These are phyloP conservation scores for Caranx ignobilis DNA, from an alignment of 2,113 vertebrate genomes.

Conservation along the genomic window DNA sequence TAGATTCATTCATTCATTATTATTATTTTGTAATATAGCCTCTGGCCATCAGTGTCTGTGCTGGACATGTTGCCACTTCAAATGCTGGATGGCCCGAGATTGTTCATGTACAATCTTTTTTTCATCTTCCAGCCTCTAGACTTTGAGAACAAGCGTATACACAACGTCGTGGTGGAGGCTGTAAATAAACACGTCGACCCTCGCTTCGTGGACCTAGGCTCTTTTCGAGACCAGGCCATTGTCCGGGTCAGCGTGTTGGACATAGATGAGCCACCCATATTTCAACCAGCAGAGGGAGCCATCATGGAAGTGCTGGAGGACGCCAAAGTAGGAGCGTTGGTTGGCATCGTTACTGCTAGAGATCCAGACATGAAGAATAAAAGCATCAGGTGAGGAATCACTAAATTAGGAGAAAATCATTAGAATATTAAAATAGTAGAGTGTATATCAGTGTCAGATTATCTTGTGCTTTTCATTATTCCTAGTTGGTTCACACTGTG, in stretches of 20 bases:
- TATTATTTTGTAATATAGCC: neutral
- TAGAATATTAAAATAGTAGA: neutral
- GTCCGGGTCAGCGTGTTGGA: slow-evolving; percentile 93
- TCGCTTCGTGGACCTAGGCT: slow-evolving; percentile 92
- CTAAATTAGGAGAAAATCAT: too few species aligned
- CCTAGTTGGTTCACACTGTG: neutral
- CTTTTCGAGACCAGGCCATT: slow-evolving; percentile 96
- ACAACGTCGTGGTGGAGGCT: slow-evolving; percentile 96
- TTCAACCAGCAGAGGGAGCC: slow-evolving; percentile 86
- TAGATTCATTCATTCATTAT: neutral
- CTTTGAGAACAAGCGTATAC: slow-evolving; percentile 92
- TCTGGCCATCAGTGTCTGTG: neutral
- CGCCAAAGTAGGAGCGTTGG: slow-evolving; percentile 89
- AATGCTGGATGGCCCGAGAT: neutral
- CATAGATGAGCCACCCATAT: slow-evolving; percentile 93
- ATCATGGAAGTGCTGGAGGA: slow-evolving; percentile 97
- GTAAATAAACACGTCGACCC: slow-evolving; percentile 97
- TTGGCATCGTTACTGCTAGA: slow-evolving; percentile 91
- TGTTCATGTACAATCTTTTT: neutral
- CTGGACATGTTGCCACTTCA: neutral
- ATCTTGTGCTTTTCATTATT: neutral
- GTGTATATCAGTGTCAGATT: neutral
- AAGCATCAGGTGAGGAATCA: slow-evolving; percentile 88
- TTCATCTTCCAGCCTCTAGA: slow-evolving; percentile 87
- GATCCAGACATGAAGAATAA: slow-evolving; percentile 93